Base-by-base conservation (phyloP, 1,140 invertebrate species). In the Holcopasites calliopsidis region DNA sequence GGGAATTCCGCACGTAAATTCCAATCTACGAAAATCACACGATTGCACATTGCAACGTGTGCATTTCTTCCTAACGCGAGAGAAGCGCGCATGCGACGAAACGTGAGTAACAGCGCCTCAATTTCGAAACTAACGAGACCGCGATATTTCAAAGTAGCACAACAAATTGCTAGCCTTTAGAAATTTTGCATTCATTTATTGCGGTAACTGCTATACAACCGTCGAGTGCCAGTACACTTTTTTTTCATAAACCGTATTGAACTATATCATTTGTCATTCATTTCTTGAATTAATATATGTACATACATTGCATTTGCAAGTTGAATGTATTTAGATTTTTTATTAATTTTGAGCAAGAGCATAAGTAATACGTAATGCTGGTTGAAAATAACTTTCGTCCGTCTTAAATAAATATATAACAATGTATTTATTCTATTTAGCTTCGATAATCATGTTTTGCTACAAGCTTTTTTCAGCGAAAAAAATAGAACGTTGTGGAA, bases 11-110 rank as follows among this genome's bases (percentile, higher is more conserved):
- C 33, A 21, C 21, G 38, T 21, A 28, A 47, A 31, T 23, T 38
- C 35, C 18, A 3, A 47, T 33, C 4, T 3, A 55, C n/a, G 28
- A 5, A 31, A 8, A 49, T 50, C 13, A 28, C 26, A 33, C 18
- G 10, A 49, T 69, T 13, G 21, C 26, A 33, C 33, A 3, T 35
- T 13, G 55, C 8, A 5, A 26, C 26, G 26, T 6, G 16, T 50
- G 44, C 28, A 28, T 21, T 52, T 52, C 55, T 13, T 21, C 16
- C 44, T 1, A 18, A 26, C 1, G 31, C 38, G 35, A 40, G 40
- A 1, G 44, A 13, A 18, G 11, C 5, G 47, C 80, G 75, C 80
- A 82, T 69, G 80, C 62, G 79, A 47, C n/a, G 50, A 60, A 70
- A 55, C 65, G 78, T 65, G 62, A 81, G 68, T 62, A 80, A n/a